These are phyloP conservation scores for Pseudomyrmex dendroicus DNA, from an alignment of 1,140 invertebrate species.

Conservation along the genomic window DNA sequence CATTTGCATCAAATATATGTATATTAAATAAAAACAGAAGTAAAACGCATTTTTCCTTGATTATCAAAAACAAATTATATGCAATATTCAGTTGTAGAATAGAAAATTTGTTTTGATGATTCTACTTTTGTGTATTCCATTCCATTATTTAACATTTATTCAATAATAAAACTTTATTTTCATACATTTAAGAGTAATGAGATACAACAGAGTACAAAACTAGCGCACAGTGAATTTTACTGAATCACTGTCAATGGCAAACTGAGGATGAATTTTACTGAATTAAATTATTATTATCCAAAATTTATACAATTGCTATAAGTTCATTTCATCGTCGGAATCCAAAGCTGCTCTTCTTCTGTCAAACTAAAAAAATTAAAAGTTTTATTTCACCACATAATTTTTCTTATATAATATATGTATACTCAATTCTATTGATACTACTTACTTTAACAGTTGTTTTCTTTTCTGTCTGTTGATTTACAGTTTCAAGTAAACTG, in stretches of 20 bases:
- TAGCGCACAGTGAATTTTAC: slow-evolving; percentile 15
- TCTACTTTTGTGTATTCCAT: background rate
- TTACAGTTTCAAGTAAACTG: slow-evolving; percentile 93
- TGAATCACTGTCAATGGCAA: slow-evolving; percentile 5
- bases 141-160: background rate
- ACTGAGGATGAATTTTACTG: background rate
- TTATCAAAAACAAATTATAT: background rate
- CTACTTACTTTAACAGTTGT: slow-evolving; percentile 91
- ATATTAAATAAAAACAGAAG: slow-evolving; percentile 55
- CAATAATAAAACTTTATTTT: slow-evolving; percentile 64
- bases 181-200: slow-evolving; percentile 65
- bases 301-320: slow-evolving; percentile 74
- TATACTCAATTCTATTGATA: background rate
- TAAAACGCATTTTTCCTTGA: slow-evolving; percentile 21
- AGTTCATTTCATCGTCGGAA: slow-evolving; percentile 90
- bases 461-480: slow-evolving; percentile 91
- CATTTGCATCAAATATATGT: slow-evolving; percentile 45
- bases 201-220: slow-evolving; percentile 61
- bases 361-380: slow-evolving; percentile 88
- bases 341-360: slow-evolving; percentile 93
- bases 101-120: background rate
- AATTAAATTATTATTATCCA: background rate
- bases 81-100: background rate
- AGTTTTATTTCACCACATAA: background rate
- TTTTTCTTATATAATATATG: background rate